Evolutionary conservation across 2,113 vertebrate genomes (phyloP), one percentile per base, ranked within the genome.

Genomic region (Raphicerus campestris): DNA sequence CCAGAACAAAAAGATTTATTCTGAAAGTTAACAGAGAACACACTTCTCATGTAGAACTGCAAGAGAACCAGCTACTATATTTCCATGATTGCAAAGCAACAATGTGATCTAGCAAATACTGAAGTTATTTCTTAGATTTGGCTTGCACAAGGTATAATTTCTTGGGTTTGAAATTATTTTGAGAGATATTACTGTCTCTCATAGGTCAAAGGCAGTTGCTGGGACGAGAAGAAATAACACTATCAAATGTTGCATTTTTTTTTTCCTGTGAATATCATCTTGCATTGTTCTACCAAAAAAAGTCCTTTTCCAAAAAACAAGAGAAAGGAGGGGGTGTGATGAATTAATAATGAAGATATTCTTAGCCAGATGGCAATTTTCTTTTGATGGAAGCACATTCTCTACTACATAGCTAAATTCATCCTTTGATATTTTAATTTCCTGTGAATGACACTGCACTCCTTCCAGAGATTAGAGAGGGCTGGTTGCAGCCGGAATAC

Each of bases 351-450:
- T 82, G 42, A 96, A 87, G 17, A 83, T 94, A 89, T 86, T 97
- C 87, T 78, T 35, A 91, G 16, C 14, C 55, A 91, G 32, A 88
- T 89, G 78, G 17, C 35, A 95, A 77, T 61, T 91, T 49, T 96
- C n/a, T 91, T 96, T 97, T 93, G 30, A 89, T n/a, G 47, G 49
- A 95, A 96, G 56, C 58, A 85, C 81, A 88, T 91, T 95, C 32
- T 94, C 77, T 78, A 87, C 61, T 82, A 90, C 58, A 97, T 47
- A 92, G 84, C 39, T 96, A 95, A 93, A 97, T 95, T 94, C 30
- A 95, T 96, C 63, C 63, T 95, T 93, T 91, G 49, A 97, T 91
- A 96, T 94, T 97, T 97, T 93, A 97, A 97, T 96, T 97, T 97
- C 80, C 86, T 91, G 28, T 96, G 82, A 95, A 95, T 82, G 91